Conservation (phyloP, 2,888 invertebrate species). For the Adineta ricciae region DNA sequence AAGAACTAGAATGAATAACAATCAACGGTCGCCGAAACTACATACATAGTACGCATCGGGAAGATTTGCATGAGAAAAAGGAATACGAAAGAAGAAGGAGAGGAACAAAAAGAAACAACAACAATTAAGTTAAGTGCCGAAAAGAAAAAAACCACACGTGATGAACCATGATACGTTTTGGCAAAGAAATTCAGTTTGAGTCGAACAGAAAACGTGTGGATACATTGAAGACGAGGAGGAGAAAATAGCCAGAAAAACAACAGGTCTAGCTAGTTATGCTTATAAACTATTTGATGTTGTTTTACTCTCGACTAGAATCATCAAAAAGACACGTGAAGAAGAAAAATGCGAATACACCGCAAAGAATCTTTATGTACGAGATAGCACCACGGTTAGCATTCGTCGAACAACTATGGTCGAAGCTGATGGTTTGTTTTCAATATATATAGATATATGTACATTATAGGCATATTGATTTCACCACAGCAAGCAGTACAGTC, state of each 20-base stretch:
- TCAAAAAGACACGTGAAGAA: background rate
- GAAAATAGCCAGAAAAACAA: background rate
- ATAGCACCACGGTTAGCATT: background rate
- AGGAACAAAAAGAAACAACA: background rate
- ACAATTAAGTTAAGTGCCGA: background rate
- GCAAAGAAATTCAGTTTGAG: background rate
- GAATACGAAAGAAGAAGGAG: background rate
- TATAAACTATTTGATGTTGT: background rate
- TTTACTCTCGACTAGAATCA: background rate
- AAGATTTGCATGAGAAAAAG: background rate
- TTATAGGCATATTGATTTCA: background rate
- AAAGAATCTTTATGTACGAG: background rate
- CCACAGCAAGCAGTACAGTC: constrained; percentile 28
- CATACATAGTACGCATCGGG: background rate
- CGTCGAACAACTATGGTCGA: background rate
- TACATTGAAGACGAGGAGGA: background rate
- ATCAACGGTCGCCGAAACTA: background rate
- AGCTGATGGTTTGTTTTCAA: no score
- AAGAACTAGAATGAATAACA: constrained; percentile 1
- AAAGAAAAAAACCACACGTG: background rate
- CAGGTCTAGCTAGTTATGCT: background rate
- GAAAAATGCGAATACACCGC: background rate
- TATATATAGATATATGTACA: background rate
- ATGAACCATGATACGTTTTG: background rate
- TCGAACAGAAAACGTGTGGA: background rate